Conservation (phyloP, 2,113 vertebrate species). For the Promerops cafer region DNA sequence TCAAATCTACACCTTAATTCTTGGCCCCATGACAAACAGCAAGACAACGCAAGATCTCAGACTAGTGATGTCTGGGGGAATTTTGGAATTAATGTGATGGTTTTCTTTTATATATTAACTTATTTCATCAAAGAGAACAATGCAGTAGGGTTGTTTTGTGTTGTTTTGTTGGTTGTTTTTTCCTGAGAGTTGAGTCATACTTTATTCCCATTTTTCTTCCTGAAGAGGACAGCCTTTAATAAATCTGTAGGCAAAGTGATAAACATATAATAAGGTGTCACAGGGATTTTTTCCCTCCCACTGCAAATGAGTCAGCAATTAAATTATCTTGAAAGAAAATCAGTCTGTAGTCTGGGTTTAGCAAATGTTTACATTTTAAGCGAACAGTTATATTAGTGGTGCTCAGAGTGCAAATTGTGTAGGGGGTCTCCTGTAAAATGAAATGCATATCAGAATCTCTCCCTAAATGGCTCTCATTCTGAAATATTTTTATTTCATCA, state of each 20-base stretch:
- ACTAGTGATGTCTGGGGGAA: not conserved
- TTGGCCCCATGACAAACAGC: not conserved
- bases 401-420: not conserved
- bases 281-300: not conserved
- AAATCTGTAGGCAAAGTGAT: not conserved
- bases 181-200: not conserved
- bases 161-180: not conserved
- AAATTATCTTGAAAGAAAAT: not conserved
- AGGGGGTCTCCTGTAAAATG: not conserved
- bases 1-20: not conserved
- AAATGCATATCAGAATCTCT: not conserved
- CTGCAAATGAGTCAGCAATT: conserved; percentile 45
- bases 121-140: not conserved
- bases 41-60: not conserved
- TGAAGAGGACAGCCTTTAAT: conserved; percentile 7
- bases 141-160: not conserved
- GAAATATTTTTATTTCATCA: not conserved
- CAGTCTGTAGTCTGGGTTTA: not conserved
- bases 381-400: not conserved
- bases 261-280: conserved; percentile 14
- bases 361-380: not conserved
- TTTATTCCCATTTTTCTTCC: not conserved
- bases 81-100: not conserved
- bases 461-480: not conserved
- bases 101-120: not conserved